Base-by-base conservation (phyloP, 2,797 vertebrate species). In the Premnoplex brunnescens region DNA sequence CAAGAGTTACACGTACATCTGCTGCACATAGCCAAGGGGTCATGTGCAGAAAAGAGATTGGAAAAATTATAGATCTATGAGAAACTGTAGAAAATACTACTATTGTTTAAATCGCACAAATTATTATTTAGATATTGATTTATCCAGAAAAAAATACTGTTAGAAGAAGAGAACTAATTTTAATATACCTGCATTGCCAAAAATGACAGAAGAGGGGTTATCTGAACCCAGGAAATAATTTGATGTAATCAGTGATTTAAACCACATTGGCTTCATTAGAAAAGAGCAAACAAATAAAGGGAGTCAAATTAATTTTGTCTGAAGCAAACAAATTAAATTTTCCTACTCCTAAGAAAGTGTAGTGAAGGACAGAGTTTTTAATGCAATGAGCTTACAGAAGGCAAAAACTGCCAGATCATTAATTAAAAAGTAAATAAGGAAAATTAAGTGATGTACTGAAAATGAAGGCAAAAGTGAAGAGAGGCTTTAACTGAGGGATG, bases 381-480 rank as follows among this genome's bases (percentile, higher is more conserved):
- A 36, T 73, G 56, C 56, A 82, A 51, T 52, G 44, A 87, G 14
- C 39, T 94, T 88, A n/a, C 44, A 64, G 67, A 68, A 91, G 43
- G 51, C 44, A 86, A 58, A 85, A 93, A 43, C 27, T 74, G 54
- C 28, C 81, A 94, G 60, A n/a, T 60, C 4, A 12, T 85, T 91
- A 91, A 91, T 93, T 89, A 82, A 89, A 85, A 87, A 81, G 14
- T 74, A 96, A 96, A 84, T 88, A 89, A 66, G 28, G 52, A 89
- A 94, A 96, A 96, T 96, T 88, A 97, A 94, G 84, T 63, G 63
- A 58, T 69, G 41, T 36, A 30, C 71, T 85, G 78, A 89, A 97
- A 94, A 76, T 54, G 10, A 77, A 90, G 66, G 84, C 43, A 76
- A 67, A 88, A 80, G 63, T 52, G 68, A 91, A 92, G 55, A 79